These are phyloP conservation scores for Hoplodrina ambigua DNA, from an alignment of 2,888 invertebrate species.

Conservation along the genomic window DNA sequence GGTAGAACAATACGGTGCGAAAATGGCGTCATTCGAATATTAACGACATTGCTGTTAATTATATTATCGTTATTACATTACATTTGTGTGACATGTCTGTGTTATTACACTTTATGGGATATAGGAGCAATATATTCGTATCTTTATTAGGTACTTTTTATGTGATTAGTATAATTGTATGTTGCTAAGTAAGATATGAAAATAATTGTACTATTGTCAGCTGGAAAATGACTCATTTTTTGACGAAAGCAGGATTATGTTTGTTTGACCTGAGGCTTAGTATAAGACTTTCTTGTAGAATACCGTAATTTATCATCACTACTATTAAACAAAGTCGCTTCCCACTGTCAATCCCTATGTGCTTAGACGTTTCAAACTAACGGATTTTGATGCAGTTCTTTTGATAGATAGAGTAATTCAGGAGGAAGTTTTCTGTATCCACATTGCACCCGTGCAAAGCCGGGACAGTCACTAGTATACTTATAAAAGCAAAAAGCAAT, in stretches of 20 bases:
- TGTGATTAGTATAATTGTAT: slow-evolving; percentile 17
- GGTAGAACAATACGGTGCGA: slow-evolving; percentile 50
- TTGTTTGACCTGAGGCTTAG: background rate
- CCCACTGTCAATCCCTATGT: too few relatives aligned
- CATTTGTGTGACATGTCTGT: slow-evolving; percentile 36
- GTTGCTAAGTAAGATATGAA: slow-evolving; percentile 15
- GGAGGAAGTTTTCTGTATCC: too few relatives aligned
- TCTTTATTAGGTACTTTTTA: slow-evolving; percentile 36
- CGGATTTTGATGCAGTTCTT: too few relatives aligned
- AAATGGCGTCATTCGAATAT: slow-evolving; percentile 57
- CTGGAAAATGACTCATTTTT: slow-evolving; percentile 21
- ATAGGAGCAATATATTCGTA: slow-evolving; percentile 30
- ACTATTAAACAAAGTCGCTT: too few relatives aligned
- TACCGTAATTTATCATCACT: background rate
- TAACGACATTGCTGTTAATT: slow-evolving; percentile 55
- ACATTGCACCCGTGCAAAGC: too few relatives aligned
- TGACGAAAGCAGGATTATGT: background rate
- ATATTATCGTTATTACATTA: slow-evolving; percentile 47
- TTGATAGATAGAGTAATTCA: too few relatives aligned
- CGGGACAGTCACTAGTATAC: too few relatives aligned
- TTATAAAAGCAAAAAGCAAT: too few relatives aligned
- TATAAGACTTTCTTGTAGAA: slow-evolving; percentile 1
- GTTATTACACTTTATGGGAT: slow-evolving; percentile 32
- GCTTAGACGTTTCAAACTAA: too few relatives aligned
- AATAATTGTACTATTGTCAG: slow-evolving; percentile 24